Conservation (phyloP, 2,797 vertebrate genomes). For the Darevskia nairensis region DNA sequence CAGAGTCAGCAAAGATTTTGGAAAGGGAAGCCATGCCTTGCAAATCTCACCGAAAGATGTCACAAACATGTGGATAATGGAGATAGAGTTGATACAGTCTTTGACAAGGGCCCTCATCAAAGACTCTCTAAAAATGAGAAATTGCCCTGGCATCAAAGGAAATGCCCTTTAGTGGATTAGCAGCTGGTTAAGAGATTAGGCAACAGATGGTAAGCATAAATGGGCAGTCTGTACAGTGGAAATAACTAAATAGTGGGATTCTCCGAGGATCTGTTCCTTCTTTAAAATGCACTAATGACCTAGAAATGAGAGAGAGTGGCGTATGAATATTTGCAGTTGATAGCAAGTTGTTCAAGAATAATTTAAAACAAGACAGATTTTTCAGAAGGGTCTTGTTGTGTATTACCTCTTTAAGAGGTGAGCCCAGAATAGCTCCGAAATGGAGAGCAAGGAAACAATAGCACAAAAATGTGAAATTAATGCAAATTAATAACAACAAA, state of each 20-base stretch:
- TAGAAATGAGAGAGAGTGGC: neutral
- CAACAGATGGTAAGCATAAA: slow-evolving; percentile 32
- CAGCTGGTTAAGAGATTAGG: slow-evolving; percentile 30
- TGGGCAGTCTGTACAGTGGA: neutral
- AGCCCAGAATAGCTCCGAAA: neutral
- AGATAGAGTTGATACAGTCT: neutral
- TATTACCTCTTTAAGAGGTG: too few relatives aligned
- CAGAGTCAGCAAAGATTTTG: neutral
- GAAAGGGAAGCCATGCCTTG: neutral
- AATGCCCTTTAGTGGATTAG: slow-evolving; percentile 18
- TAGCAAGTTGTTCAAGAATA: neutral
- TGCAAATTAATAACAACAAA: neutral
- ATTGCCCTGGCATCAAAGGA: slow-evolving; percentile 28
- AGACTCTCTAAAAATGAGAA: neutral
- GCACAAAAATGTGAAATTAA: neutral
- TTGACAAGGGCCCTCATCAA: neutral
- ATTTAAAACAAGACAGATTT: neutral
- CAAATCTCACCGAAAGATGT: neutral
- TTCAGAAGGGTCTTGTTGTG: neutral
- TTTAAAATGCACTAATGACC: slow-evolving; percentile 9
- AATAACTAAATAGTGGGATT: slow-evolving; percentile 7
- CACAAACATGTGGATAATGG: slow-evolving; percentile 11
- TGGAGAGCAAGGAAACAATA: neutral
- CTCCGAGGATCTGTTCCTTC: neutral
- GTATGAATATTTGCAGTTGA: slow-evolving; percentile 1